Evolutionary conservation across 2,797 vertebrate genomes (phyloP), one percentile per base, ranked within the genome.

Genomic region (Chelmon rostratus): DNA sequence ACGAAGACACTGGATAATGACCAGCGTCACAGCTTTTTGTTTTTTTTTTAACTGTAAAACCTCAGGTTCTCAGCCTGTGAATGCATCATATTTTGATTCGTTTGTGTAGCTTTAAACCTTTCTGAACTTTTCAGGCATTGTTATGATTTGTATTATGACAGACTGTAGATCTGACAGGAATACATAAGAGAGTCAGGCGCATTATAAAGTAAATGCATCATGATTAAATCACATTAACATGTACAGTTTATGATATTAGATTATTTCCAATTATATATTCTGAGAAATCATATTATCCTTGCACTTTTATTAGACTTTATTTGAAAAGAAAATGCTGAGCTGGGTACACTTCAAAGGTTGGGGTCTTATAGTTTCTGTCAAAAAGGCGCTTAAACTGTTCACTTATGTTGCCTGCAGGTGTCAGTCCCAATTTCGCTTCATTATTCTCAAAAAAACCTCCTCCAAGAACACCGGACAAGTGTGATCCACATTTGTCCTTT

Each of bases 401-500:
- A 23, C 15, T 66, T 86, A 25, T 81, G 18, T 79, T 70, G 19
- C 40, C 31, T 53, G 13, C 79, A 93, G 90, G 91, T 54, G 57
- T 86, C n/a, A 86, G 73, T 82, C 73, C 84, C 10, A 46, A 69
- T 19, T 93, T 88, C 52, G 44, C 19, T 23, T 77, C 25, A 4
- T 21, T 85, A 0, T 74, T 68, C 49, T 94, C 94, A 6, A 93
- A 96, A 47, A 95, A 89, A 2, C 95, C 95, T 78, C 97, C 97
- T 50, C 97, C 96, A 0, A 97, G 91, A 95, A 98, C 97, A 1
- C 97, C 97, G 1, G 94, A 97, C 49, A 97, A 96, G 88, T 98
- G 97, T 93, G 97, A 97, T 65, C 88, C 75, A 7, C 79, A 95
- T 53, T 91, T 98, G 73, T 93, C 95, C 8, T 96, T 97, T 65